Percentiles rank a stretch among this genome's conserved stretches.
These are phyloP conservation scores for Neocloeon triangulifer DNA, from an alignment of 1,140 invertebrate genomes.

Conservation along the genomic window DNA sequence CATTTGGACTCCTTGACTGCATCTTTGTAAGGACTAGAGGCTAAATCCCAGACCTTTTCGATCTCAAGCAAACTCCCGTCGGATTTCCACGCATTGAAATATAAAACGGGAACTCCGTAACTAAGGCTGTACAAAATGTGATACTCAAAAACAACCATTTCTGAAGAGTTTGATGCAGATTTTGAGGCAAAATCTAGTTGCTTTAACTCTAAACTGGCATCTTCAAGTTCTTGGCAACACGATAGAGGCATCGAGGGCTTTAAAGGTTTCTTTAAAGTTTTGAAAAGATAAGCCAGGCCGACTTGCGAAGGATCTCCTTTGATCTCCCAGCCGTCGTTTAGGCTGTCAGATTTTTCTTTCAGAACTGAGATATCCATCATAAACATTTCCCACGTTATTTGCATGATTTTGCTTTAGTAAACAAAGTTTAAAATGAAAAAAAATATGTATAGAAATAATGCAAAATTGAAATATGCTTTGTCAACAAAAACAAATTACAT, in stretches of 20 bases:
- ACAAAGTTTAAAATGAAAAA: too few relatives aligned
- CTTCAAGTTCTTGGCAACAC: not conserved
- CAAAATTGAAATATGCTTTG: too few relatives aligned
- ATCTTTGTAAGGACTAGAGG: conserved; percentile 11
- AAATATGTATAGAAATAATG: too few relatives aligned
- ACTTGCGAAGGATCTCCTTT: not conserved
- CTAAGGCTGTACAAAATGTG: conserved; percentile 28
- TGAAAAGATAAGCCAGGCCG: not conserved
- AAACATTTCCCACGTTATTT: not conserved
- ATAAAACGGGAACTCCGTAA: conserved; percentile 29
- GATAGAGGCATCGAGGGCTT: not conserved
- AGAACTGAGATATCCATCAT: not conserved
- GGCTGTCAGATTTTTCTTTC: not conserved
- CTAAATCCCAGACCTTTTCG: conserved; percentile 17
- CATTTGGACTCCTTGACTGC: conserved; percentile 11
- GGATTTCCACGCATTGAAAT: conserved; percentile 26
- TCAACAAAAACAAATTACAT: too few relatives aligned
- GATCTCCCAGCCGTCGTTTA: not conserved
- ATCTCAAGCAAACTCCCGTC: conserved; percentile 17
- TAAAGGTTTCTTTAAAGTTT: not conserved
- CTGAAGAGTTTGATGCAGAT: not conserved
- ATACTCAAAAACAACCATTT: conserved; percentile 14
- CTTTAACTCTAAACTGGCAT: not conserved
- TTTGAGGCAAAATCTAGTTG: too few relatives aligned
- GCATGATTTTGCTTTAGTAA: too few relatives aligned